Base-by-base conservation (phyloP, 1,140 invertebrate genomes). In the Bombus balteatus region DNA sequence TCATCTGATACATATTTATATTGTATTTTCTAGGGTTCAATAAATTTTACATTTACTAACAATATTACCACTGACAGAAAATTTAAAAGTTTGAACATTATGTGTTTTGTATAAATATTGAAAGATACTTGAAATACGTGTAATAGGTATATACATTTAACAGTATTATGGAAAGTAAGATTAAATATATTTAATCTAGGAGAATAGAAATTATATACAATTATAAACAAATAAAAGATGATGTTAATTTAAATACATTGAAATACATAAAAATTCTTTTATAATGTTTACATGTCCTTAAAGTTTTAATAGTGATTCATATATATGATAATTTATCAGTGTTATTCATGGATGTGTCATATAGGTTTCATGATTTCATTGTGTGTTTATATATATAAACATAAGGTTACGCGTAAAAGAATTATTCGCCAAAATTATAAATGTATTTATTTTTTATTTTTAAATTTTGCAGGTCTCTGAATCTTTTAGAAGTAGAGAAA, bases 61-160 rank as follows among this genome's bases (percentile, higher is more conserved):
- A 71, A 62, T 70, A 87, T 78, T 43, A 18, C 59, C 57, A 37
- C 57, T 37, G 28, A 68, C 22, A 62, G 28, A 47, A 70, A 66
- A 70, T 47, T 37, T 74, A 73, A 71, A 65, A 65, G 25, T 34
- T 22, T 53, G 18, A 22, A 28, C 28, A 28, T 47, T 25, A 28
- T 41, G 41, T 74, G 22, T 74, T 25, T 57, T 41, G 39, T 32
- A 28, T 1, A 43, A 28, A 0, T 32, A 78, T 39, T 43, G 41
- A 75, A 22, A 57, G 43, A 28, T 6, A 57, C 5, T 71, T 22
- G 15, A 22, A 32, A n/a, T 41, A 10, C 4, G 6, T 53, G 72
- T 47, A 47, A 70, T 37, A 22, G 28, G 28, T 57, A 75, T 3
- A 34, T 57, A 12, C 28, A 75, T 75, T 75, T 57, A 25, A 75